These are phyloP conservation scores for Tetramorium simillimum DNA, from an alignment of 1,140 invertebrate genomes.

Conservation along the genomic window DNA sequence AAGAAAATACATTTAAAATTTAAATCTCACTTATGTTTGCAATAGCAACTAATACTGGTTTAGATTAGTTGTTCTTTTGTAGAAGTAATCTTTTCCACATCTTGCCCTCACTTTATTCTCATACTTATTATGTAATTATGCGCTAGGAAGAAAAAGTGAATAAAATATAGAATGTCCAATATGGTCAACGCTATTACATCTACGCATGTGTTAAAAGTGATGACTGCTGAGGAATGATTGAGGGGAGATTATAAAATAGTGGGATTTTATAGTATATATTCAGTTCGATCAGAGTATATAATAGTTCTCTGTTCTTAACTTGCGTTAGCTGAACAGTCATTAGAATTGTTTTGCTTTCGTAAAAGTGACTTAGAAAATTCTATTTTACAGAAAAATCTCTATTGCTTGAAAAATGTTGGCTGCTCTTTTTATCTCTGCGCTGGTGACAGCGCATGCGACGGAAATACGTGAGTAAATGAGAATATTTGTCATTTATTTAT, in stretches of 20 bases:
- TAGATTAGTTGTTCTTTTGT: not conserved
- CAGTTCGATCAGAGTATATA: slow-evolving; percentile 38
- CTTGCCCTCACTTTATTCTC: not conserved
- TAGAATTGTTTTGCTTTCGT: not conserved
- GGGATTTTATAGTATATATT: slow-evolving; percentile 71
- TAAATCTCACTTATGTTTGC: not conserved
- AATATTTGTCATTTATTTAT: not conserved
- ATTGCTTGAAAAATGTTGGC: not conserved
- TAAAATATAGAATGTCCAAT: too few relatives aligned
- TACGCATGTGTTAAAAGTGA: not conserved
- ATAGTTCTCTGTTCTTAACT: not conserved
- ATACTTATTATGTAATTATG: not conserved
- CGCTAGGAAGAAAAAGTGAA: too few relatives aligned
- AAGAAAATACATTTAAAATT: slow-evolving; percentile 73
- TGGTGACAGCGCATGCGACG: not conserved
- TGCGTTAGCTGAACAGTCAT: not conserved
- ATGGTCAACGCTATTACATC: not conserved
- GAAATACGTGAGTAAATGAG: not conserved
- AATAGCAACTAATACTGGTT: not conserved
- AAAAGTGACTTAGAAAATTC: not conserved
- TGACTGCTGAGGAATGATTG: not conserved
- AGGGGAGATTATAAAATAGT: not conserved
- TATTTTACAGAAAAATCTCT: not conserved
- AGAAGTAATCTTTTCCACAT: not conserved
- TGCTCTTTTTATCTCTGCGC: not conserved